A percentile compares a stretch with the other conserved stretches of the same genome.
phyloP scores from a whole-genome alignment of 2,113 vertebrate genomes.

The Gila orcuttii region DNA sequence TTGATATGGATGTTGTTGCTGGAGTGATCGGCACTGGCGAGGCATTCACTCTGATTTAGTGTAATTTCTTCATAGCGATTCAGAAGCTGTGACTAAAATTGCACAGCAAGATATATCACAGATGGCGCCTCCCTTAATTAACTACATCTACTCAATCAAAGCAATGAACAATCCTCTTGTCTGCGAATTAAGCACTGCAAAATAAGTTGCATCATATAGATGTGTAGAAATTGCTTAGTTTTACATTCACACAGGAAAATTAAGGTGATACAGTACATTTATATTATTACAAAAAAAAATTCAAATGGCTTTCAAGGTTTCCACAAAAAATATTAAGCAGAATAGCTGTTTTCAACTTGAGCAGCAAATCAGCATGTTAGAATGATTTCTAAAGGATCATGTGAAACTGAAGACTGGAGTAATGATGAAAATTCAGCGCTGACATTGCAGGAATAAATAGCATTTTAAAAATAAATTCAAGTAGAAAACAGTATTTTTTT shows the following conservation, averaged over 20 bases:
- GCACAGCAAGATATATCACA: constrained; percentile 44
- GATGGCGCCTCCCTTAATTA: constrained; percentile 58
- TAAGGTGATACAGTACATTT: background rate
- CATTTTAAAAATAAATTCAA: background rate
- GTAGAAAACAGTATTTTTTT: background rate
- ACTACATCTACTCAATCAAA: constrained; percentile 54
- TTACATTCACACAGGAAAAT: background rate
- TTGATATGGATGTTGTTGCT: constrained; percentile 32
- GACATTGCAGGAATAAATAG: background rate
- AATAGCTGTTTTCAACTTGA: background rate
- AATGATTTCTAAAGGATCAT: background rate
- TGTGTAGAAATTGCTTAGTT: background rate
- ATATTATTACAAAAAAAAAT: background rate
- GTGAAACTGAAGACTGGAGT: background rate
- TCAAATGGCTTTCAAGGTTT: too few relatives aligned
- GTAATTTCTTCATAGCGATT: constrained; percentile 49
- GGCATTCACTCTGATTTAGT: constrained; percentile 22
- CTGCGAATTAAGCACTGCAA: constrained; percentile 27
- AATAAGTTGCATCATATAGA: constrained; percentile 4
- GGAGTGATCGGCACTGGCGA: constrained; percentile 43
- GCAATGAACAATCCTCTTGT: constrained; percentile 40
- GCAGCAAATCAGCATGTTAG: background rate
- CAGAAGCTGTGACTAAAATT: constrained; percentile 40
- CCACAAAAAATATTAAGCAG: too few relatives aligned
- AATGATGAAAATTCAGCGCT: background rate